A percentile compares a stretch with the other conserved stretches of the same genome.
Evolutionary conservation across 2,888 invertebrate genomes (phyloP).

Genomic region (Cactoblastis cactorum): DNA sequence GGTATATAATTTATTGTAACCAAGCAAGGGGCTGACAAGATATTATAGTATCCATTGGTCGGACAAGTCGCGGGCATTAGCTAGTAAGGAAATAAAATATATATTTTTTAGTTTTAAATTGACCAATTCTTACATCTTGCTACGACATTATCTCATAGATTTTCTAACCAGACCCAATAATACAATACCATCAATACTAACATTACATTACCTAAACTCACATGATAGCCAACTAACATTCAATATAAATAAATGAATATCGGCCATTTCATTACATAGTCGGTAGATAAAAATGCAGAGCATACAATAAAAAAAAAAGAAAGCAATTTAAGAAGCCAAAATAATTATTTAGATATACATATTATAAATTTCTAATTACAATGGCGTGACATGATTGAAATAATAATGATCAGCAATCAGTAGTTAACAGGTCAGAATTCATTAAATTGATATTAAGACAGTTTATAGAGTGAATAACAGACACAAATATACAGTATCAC

Average conservation of each 20-base stretch:
- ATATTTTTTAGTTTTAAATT: too few relatives aligned
- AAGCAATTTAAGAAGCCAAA: constrained; percentile 37
- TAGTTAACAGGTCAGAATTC: too few relatives aligned
- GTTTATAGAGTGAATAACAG: background rate
- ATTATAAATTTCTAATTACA: background rate
- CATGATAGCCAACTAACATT: background rate
- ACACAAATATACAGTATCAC: too few relatives aligned
- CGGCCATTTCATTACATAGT: constrained; percentile 29
- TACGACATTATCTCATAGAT: too few relatives aligned
- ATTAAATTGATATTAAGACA: too few relatives aligned
- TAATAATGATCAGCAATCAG: background rate
- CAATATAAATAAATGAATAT: constrained; percentile 5
- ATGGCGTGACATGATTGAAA: constrained; percentile 14
- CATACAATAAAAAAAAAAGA: constrained; percentile 45
- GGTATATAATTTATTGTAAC: too few relatives aligned
- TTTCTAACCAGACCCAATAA: too few relatives aligned
- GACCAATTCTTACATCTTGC: too few relatives aligned
- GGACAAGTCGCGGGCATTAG: too few relatives aligned
- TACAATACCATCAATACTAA: background rate
- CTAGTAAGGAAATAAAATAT: too few relatives aligned
- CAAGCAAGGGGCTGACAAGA: too few relatives aligned
- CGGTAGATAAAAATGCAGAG: constrained; percentile 73
- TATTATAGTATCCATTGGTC: too few relatives aligned
- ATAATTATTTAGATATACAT: background rate
- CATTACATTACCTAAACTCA: background rate